Conservation (phyloP, 2,888 invertebrate genomes). For the Hypomecis atomaria region DNA sequence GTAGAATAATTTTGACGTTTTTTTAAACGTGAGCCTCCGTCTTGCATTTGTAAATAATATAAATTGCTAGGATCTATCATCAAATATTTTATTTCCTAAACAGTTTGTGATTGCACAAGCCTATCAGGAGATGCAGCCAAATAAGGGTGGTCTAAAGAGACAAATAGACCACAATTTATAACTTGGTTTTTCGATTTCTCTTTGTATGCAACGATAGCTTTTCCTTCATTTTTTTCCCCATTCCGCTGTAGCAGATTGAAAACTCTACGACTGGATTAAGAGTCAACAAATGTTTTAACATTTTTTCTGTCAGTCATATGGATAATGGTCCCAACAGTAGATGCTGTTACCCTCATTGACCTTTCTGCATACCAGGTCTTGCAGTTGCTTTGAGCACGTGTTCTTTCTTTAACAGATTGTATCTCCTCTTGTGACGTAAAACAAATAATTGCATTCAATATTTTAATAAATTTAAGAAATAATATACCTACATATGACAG, state of each 20-base stretch:
- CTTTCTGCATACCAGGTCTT: not conserved
- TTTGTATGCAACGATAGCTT: not conserved
- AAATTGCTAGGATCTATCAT: too few relatives aligned
- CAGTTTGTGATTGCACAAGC: not conserved
- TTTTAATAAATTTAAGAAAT: too few relatives aligned
- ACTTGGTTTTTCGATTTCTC: not conserved
- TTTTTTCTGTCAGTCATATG: slow-evolving; percentile 1
- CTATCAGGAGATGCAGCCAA: slow-evolving; percentile 2
- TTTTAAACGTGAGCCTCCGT: too few relatives aligned
- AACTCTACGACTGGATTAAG: not conserved
- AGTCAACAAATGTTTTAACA: not conserved
- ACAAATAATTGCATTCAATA: too few relatives aligned
- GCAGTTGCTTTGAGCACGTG: not conserved
- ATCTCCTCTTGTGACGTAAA: not conserved
- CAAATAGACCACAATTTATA: not conserved
- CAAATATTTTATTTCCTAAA: not conserved
- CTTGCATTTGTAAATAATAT: too few relatives aligned
- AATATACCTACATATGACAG: too few relatives aligned
- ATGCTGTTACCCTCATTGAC: not conserved
- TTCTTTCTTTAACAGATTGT: not conserved
- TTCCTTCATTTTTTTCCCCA: not conserved
- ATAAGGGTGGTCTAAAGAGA: not conserved
- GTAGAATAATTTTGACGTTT: too few relatives aligned
- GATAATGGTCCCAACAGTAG: not conserved
- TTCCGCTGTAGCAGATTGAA: not conserved